Evolutionary conservation across 2,888 invertebrate species (phyloP).

Genomic region (Cheilosia vernalis): DNA sequence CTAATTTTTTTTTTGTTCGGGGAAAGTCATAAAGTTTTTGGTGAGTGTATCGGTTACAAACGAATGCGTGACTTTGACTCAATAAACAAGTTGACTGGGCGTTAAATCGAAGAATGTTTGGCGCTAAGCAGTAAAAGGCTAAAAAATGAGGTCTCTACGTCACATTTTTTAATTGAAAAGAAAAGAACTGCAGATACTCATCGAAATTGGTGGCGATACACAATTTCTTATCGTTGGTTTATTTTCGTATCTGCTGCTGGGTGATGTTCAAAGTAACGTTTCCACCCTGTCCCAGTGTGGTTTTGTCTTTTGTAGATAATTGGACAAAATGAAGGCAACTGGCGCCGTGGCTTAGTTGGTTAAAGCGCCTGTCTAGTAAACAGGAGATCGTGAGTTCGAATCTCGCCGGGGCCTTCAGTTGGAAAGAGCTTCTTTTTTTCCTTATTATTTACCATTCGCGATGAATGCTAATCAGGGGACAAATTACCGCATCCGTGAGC

Average conservation of each 20-base stretch:
- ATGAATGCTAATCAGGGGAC: neutral
- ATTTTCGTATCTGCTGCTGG: neutral
- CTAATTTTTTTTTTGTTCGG: neutral
- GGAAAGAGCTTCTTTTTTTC: neutral
- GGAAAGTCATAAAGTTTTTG: slow-evolving; percentile 23
- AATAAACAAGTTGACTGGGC: slow-evolving; percentile 5
- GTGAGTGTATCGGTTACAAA: neutral
- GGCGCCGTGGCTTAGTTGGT: slow-evolving; percentile 84
- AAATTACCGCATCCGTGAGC: too few species aligned
- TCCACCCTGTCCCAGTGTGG: neutral
- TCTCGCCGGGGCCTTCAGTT: slow-evolving; percentile 79
- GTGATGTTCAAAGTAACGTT: neutral
- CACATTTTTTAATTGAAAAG: slow-evolving; percentile 6
- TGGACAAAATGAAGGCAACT: neutral
- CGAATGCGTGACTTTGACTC: neutral
- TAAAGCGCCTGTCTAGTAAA: slow-evolving; percentile 84
- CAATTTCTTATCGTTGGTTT: neutral
- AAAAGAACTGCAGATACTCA: neutral
- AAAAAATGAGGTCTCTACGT: slow-evolving; percentile 2
- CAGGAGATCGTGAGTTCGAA: slow-evolving; percentile 82
- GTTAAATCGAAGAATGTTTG: slow-evolving; percentile 5
- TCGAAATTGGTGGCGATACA: neutral
- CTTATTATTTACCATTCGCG: neutral
- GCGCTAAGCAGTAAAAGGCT: slow-evolving; percentile 10
- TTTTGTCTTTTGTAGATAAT: neutral